phyloP scores from a whole-genome alignment of 1,140 invertebrate species.

The Nixonia krombeini region DNA sequence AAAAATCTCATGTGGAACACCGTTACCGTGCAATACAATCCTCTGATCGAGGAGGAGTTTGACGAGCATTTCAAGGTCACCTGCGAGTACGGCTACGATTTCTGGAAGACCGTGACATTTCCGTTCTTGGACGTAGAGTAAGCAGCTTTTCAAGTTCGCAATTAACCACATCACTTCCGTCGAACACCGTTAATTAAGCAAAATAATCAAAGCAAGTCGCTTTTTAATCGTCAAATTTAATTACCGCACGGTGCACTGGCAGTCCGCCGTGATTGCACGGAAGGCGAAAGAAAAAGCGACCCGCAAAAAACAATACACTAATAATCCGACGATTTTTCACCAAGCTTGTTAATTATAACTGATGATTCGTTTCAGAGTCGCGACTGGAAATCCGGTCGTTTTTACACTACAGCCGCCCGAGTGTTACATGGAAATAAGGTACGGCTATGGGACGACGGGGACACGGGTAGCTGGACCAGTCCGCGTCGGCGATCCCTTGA shows the following conservation, averaged over 20 bases:
- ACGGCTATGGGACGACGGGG: conserved; percentile 88
- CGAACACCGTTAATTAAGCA: too few relatives aligned
- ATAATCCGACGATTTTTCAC: too few relatives aligned
- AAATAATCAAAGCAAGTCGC: too few relatives aligned
- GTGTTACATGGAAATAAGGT: conserved; percentile 95
- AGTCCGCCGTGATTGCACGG: too few relatives aligned
- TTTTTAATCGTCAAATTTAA: too few relatives aligned
- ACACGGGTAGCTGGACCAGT: conserved; percentile 89
- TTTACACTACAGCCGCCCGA: conserved; percentile 93
- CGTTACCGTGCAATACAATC: conserved; percentile 94
- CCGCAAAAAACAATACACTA: too few relatives aligned
- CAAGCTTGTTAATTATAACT: too few relatives aligned
- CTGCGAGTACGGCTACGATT: conserved; percentile 96
- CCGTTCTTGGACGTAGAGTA: conserved; percentile 95
- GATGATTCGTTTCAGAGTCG: conserved; percentile 77
- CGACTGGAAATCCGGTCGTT: conserved; percentile 93
- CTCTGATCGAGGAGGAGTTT: conserved; percentile 93
- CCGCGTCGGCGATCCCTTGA: conserved; percentile 91
- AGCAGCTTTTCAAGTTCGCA: conserved; percentile 74
- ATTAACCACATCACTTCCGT: too few relatives aligned
- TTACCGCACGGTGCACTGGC: too few relatives aligned
- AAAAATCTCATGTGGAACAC: conserved; percentile 98
- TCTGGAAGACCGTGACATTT: conserved; percentile 97
- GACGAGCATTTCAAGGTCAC: conserved; percentile 97
- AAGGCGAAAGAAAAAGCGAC: too few relatives aligned